phyloP scores from a whole-genome alignment of 2,888 invertebrate species.

The Chrysolina americana region DNA sequence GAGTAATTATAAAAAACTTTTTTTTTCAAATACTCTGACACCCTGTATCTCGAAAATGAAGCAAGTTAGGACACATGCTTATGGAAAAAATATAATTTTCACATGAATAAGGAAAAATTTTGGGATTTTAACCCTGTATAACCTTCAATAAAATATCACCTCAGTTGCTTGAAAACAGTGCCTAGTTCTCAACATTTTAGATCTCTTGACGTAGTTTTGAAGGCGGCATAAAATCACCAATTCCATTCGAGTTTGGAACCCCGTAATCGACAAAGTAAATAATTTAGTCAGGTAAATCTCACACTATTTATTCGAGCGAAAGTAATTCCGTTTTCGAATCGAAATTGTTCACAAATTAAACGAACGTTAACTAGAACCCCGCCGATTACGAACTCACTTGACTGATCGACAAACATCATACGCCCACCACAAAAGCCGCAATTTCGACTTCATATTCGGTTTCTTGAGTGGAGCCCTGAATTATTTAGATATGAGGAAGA shows the following conservation, averaged over 20 bases:
- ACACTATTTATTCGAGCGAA: constrained; percentile 5
- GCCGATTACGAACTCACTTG: not conserved
- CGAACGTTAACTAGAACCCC: not conserved
- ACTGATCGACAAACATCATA: not conserved
- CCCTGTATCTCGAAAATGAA: no score
- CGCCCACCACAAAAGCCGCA: not conserved
- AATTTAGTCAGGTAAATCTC: not conserved
- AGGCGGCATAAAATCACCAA: not conserved
- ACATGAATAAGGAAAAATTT: no score
- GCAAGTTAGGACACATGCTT: no score
- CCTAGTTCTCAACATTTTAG: no score
- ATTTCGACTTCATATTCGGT: not conserved
- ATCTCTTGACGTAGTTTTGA: no score
- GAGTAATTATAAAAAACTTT: no score
- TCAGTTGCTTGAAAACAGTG: no score
- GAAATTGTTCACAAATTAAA: constrained; percentile 5
- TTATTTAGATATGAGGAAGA: not conserved
- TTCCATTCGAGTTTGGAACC: not conserved
- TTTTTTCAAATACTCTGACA: no score
- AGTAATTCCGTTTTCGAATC: not conserved
- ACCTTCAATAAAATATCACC: no score
- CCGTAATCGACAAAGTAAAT: not conserved
- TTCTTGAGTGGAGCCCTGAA: not conserved
- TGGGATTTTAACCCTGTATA: no score
- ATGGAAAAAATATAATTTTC: no score